Evolutionary conservation across 2,797 vertebrate genomes (phyloP).

Genomic region (Ctenopoma multispine): DNA sequence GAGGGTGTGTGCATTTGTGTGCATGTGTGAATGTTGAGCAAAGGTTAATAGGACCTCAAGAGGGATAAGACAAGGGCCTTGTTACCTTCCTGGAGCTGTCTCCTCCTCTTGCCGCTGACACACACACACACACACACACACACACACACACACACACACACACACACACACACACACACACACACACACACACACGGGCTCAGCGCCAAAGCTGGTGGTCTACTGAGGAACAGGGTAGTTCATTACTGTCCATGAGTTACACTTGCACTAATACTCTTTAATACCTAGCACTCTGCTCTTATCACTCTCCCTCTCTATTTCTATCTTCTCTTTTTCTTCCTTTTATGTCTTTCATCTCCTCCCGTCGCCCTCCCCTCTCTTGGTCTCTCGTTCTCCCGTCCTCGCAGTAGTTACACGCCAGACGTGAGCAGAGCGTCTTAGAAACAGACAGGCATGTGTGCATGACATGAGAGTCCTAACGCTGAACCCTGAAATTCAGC

Average conservation of each 20-base stretch:
- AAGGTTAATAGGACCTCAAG: constrained; percentile 80
- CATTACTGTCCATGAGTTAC: constrained; percentile 59
- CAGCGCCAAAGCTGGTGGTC: constrained; percentile 49
- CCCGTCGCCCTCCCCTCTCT: neutral
- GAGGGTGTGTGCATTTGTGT: constrained; percentile 11
- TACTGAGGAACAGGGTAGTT: constrained; percentile 43
- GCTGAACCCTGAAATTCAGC: neutral
- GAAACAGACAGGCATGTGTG: constrained; percentile 3
- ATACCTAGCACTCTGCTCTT: constrained; percentile 40
- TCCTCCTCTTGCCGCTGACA: neutral
- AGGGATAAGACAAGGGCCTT: constrained; percentile 67
- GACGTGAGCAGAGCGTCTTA: neutral
- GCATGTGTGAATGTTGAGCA: constrained; percentile 51
- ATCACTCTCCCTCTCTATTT: constrained; percentile 24
- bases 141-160: neutral
- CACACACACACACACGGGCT: constrained; percentile 18
- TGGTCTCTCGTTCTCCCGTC: neutral
- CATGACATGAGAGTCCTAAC: neutral
- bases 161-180: constrained; percentile 25
- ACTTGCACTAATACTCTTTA: constrained; percentile 53
- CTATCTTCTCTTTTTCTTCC: neutral
- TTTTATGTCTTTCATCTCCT: neutral
- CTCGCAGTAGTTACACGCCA: neutral
- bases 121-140: constrained; percentile 17
- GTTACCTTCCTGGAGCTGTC: constrained; percentile 59